Evolutionary conservation across 2,797 vertebrate genomes (phyloP), one percentile per base, ranked within the genome.

Genomic region (Helarctos malayanus): DNA sequence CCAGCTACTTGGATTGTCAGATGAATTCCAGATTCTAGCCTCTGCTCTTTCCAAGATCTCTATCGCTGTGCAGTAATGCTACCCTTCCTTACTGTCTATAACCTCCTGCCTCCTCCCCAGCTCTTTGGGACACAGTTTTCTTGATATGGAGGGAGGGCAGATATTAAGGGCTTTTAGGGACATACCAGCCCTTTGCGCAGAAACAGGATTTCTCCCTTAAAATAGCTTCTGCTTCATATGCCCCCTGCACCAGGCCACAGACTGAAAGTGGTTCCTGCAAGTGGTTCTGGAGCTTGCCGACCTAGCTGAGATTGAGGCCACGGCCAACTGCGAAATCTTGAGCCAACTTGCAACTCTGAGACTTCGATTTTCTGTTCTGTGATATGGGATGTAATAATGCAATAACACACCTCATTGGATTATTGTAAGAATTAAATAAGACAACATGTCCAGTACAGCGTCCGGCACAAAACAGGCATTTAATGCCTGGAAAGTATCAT

Each of bases 21-120:
- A 97, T 97, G 98, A 98, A 98, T 96, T 97, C 75, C 89, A 98
- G 97, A 95, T 85, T 87, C 69, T 93, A 81, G 87, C 47, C 98
- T 95, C 75, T 88, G 87, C 57, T 75, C 52, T 69, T 96, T 97
- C 96, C 89, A 97, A 95, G 91, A 95, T 91, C 92, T 98, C 89
- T 86, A 89, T 59, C 0, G 0, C 63, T 76, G 41, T 57, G 38
- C 10, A 69, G 85, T 93, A 98, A 97, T 91, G 97, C 61, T 91
- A 63, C 25, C 61, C 96, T 76, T 91, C 96, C 97, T 98, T 97
- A 85, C 35, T 19, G 59, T 7, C 81, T 41, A 75, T 61, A 88
- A 11, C 13, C 38, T 75, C 71, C 71, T 4, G 41, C 71, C 41
- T 75, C 71, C 8, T 19, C 14, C 73, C 45, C 15, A 19, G 56